Conservation (phyloP, 1,140 invertebrate species). For the Drosophila miranda region DNA sequence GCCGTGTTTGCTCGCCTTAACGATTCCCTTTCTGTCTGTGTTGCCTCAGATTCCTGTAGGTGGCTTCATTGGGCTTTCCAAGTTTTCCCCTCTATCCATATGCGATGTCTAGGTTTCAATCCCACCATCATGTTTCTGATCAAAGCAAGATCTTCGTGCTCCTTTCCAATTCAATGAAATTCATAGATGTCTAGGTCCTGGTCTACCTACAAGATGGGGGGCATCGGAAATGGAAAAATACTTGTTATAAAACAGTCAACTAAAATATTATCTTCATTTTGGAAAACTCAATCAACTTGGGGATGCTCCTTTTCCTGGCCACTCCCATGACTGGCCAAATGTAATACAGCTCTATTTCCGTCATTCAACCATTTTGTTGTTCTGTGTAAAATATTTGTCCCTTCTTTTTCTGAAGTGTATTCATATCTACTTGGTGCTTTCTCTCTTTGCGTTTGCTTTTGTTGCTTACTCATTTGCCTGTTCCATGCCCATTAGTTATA, state of each 20-base stretch:
- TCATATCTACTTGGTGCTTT: background rate
- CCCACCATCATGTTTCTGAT: constrained; percentile 30
- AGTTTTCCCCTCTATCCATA: constrained; percentile 45
- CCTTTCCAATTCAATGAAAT: too few species aligned
- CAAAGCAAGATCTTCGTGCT: background rate
- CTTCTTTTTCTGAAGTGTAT: constrained; percentile 8
- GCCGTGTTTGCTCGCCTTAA: constrained; percentile 45
- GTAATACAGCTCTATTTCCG: background rate
- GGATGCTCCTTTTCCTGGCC: too few species aligned
- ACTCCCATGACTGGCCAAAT: too few species aligned
- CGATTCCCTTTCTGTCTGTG: constrained; percentile 17
- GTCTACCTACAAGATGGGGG: too few species aligned
- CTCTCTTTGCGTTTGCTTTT: constrained; percentile 4
- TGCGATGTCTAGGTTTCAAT: constrained; percentile 40
- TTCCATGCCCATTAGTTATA: constrained; percentile 55
- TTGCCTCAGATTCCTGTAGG: too few species aligned
- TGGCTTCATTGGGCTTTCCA: too few species aligned
- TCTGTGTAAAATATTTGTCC: constrained; percentile 9
- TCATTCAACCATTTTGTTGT: background rate
- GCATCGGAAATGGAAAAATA: too few species aligned
- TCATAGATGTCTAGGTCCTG: too few species aligned
- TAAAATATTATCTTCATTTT: too few species aligned
- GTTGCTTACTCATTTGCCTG: constrained; percentile 56
- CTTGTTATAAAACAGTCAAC: too few species aligned
- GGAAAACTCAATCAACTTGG: too few species aligned